Evolutionary conservation across 2,797 vertebrate genomes (phyloP).

Genomic region (Neosilurus mollespiculum): DNA sequence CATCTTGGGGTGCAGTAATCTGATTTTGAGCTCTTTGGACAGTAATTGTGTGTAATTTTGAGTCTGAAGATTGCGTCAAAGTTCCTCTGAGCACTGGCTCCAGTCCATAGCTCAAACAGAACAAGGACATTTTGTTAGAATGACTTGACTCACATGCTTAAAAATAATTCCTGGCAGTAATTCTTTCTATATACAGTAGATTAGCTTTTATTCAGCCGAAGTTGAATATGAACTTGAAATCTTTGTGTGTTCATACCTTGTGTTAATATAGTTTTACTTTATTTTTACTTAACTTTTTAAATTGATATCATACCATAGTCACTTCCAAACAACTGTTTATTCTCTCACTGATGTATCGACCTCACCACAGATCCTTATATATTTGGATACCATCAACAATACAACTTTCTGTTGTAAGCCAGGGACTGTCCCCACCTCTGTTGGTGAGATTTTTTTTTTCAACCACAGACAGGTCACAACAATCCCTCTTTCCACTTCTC

Average conservation of each 20-base stretch:
- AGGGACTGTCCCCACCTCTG: slow-evolving; percentile 42
- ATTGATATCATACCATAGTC: not conserved
- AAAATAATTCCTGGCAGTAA: not conserved
- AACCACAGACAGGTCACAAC: slow-evolving; percentile 48
- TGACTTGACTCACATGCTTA: not conserved
- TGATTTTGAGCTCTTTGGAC: slow-evolving; percentile 24
- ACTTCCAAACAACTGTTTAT: not conserved
- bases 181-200: not conserved
- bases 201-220: not conserved
- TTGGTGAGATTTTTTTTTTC: slow-evolving; percentile 33
- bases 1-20: slow-evolving; percentile 30
- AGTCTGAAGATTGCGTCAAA: slow-evolving; percentile 28
- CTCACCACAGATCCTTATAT: not conserved
- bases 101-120: slow-evolving; percentile 7
- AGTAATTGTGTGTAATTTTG: slow-evolving; percentile 52
- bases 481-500: slow-evolving; percentile 32
- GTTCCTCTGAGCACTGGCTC: slow-evolving; percentile 4
- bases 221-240: not conserved
- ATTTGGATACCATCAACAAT: slow-evolving; percentile 19
- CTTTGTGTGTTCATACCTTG: not conserved
- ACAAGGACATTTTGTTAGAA: slow-evolving; percentile 39
- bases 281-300: not conserved
- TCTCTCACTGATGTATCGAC: not conserved
- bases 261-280: not conserved
- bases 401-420: slow-evolving; percentile 29